Conservation (phyloP, 2,797 vertebrate species). For the Eulemur mongoz region DNA sequence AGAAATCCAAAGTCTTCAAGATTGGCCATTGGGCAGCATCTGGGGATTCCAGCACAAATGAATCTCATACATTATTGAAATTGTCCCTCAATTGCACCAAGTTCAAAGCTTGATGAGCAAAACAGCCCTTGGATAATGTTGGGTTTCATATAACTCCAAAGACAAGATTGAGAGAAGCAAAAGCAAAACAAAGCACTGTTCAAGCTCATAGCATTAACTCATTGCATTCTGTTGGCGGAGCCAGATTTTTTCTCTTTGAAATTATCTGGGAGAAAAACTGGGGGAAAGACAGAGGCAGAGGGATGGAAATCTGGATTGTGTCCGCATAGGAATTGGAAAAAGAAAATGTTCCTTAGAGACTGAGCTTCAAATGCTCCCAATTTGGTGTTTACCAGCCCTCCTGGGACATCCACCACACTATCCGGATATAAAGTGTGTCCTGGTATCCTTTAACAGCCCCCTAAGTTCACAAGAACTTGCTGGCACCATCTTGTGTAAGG, state of each 20-base stretch:
- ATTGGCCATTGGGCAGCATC: no score
- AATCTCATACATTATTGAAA: neutral
- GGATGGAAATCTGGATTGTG: neutral
- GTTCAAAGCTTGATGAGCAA: neutral
- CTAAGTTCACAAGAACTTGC: neutral
- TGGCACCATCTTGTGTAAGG: neutral
- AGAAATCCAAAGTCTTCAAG: neutral
- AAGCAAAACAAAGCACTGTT: neutral
- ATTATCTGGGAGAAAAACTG: neutral
- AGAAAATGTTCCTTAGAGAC: neutral
- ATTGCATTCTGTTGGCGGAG: neutral
- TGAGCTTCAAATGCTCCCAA: neutral
- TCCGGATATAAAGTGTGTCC: neutral
- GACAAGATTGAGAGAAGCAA: neutral
- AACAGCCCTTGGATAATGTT: neutral
- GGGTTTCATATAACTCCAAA: neutral
- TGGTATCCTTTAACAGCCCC: neutral
- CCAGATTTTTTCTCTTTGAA: neutral
- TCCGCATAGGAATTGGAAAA: neutral
- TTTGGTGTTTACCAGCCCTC: neutral
- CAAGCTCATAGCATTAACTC: neutral
- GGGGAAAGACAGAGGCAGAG: neutral
- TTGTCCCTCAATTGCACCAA: neutral
- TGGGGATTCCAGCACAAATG: neutral
- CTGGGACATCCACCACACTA: accelerated